These are phyloP conservation scores for Dasypolia templi DNA, from an alignment of 2,888 invertebrate species.

Conservation along the genomic window DNA sequence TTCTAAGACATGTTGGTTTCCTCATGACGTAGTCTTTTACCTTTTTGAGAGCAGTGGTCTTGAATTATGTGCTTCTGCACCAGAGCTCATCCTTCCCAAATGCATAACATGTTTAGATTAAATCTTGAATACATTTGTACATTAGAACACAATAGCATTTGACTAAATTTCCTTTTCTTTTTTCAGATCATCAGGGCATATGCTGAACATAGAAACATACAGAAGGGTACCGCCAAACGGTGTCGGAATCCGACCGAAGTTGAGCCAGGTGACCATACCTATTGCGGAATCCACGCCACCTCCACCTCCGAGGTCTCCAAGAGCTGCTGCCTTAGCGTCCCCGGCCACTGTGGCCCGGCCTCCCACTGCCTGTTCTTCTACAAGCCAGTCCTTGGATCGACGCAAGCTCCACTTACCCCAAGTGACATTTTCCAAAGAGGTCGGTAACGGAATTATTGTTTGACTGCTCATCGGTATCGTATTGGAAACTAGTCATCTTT, in stretches of 20 bases:
- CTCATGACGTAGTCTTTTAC: not conserved
- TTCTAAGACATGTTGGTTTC: not conserved
- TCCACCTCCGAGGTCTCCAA: conserved; percentile 84
- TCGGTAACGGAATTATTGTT: conserved; percentile 96
- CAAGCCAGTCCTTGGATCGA: conserved; percentile 91
- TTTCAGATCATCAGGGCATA: conserved; percentile 93
- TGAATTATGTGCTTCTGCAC: not conserved
- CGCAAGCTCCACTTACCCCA: conserved; percentile 94
- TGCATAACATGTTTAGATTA: not conserved
- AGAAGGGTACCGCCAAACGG: conserved; percentile 90
- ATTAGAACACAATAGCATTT: not conserved
- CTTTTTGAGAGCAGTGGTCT: too few species aligned
- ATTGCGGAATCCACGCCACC: conserved; percentile 85
- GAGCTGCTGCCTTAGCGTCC: conserved; percentile 80
- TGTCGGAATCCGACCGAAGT: conserved; percentile 75
- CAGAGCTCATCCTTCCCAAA: not conserved
- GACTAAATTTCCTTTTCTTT: not conserved
- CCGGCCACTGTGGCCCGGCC: conserved; percentile 89
- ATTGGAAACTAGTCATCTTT: conserved; percentile 73
- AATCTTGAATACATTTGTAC: not conserved
- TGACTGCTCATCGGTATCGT: conserved; percentile 78
- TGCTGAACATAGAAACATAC: conserved; percentile 93
- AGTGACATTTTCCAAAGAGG: conserved; percentile 97
- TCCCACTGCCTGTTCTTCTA: conserved; percentile 93
- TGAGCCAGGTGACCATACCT: conserved; percentile 80